These are phyloP conservation scores for Diphyllodes magnificus DNA, from an alignment of 2,113 vertebrate species.

Conservation along the genomic window DNA sequence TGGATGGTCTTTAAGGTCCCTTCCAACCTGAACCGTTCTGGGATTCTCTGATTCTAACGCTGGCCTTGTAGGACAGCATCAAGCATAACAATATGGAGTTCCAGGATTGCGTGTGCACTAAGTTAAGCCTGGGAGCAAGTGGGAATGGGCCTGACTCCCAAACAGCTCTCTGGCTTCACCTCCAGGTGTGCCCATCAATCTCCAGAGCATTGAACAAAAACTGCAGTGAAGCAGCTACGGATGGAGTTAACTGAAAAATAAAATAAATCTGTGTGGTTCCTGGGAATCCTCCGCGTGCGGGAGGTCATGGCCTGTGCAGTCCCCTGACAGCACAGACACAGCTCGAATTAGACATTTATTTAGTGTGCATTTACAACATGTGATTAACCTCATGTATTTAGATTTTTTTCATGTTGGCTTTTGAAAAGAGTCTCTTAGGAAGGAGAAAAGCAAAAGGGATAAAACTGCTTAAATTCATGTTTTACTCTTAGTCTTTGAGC, in stretches of 20 bases:
- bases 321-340: background rate
- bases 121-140: background rate
- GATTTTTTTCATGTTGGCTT: background rate
- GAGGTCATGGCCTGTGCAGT: background rate
- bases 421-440: background rate
- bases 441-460: background rate
- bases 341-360: background rate
- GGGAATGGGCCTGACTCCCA: background rate
- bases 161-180: background rate
- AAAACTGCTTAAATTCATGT: background rate
- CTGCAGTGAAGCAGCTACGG: background rate
- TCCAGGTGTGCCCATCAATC: background rate
- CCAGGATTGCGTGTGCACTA: accelerated
- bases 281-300: background rate
- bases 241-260: background rate
- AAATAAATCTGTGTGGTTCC: background rate
- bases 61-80: background rate
- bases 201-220: background rate
- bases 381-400: background rate
- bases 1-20: background rate
- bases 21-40: background rate
- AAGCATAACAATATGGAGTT: background rate
- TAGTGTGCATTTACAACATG: background rate
- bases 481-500: background rate
- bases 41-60: background rate